A percentile compares a stretch with the other conserved stretches of the same genome.
These are phyloP conservation scores for Globicephala melas DNA, from an alignment of 2,113 vertebrate species.

Conservation along the genomic window DNA sequence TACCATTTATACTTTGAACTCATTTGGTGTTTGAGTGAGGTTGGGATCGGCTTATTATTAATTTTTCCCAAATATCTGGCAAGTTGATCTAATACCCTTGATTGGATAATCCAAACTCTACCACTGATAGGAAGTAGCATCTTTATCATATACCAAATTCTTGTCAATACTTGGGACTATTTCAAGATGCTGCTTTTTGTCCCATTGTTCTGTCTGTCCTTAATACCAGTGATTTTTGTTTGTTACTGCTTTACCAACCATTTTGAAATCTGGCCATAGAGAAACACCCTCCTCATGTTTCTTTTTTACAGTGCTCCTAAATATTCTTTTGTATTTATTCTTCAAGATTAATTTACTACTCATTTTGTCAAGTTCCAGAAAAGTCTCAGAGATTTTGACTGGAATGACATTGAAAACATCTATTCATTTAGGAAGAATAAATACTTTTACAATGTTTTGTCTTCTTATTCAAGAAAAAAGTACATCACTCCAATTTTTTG, in stretches of 20 bases:
- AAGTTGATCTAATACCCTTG: neutral
- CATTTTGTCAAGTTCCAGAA: neutral
- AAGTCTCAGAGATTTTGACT: neutral
- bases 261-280: neutral
- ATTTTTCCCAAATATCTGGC: neutral
- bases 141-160: neutral
- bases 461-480: neutral
- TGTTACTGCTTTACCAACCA: neutral
- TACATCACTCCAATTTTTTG: neutral
- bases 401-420: neutral
- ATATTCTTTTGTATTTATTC: neutral
- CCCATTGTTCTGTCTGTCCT: neutral
- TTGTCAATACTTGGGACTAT: neutral
- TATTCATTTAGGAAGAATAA: neutral
- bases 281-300: neutral
- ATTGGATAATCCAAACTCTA: neutral
- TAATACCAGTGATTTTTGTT: neutral
- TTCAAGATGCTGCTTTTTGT: neutral
- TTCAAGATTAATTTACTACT: neutral
- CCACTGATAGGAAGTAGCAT: neutral
- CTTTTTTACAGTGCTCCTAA: neutral
- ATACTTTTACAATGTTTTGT: neutral
- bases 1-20: neutral
- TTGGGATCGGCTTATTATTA: neutral
- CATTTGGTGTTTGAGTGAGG: neutral